These are phyloP conservation scores for Muscidifurax raptorellus DNA, from an alignment of 1,140 invertebrate species.

Conservation along the genomic window DNA sequence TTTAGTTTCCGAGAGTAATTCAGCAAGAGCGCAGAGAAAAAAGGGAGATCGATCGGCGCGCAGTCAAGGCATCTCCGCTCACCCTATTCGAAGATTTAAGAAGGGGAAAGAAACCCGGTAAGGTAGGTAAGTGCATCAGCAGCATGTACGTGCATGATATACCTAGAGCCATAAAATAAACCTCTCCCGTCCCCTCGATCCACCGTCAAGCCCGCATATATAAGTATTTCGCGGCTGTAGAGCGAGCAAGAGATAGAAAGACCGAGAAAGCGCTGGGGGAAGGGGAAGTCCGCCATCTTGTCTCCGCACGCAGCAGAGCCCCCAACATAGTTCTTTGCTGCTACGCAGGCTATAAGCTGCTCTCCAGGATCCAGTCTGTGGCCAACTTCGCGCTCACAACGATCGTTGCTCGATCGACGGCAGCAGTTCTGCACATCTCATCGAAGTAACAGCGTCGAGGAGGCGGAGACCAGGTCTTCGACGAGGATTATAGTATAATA, in stretches of 20 bases:
- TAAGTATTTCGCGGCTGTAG: background rate
- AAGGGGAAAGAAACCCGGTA: no score
- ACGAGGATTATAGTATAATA: no score
- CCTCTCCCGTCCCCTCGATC: no score
- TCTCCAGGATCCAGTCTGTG: constrained; percentile 40
- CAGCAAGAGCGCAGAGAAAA: no score
- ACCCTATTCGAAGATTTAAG: no score
- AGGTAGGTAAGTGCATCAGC: no score
- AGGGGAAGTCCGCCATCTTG: constrained; percentile 16
- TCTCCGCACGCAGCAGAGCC: background rate
- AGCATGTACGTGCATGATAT: no score
- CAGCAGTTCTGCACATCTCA: background rate
- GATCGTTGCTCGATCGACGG: background rate
- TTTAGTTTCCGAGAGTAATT: background rate
- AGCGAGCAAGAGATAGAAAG: background rate
- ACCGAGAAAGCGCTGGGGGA: background rate
- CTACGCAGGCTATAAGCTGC: background rate
- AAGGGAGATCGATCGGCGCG: no score
- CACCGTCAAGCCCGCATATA: no score
- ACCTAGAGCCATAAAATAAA: no score
- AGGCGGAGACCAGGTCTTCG: background rate
- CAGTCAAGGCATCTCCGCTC: no score
- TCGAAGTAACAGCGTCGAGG: background rate
- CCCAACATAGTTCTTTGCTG: background rate
- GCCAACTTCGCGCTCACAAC: constrained; percentile 31